These are phyloP conservation scores for Dysidea cf. avara DNA, from an alignment of 37 sponge, comb jelly and placozoan species.

Conservation along the genomic window DNA sequence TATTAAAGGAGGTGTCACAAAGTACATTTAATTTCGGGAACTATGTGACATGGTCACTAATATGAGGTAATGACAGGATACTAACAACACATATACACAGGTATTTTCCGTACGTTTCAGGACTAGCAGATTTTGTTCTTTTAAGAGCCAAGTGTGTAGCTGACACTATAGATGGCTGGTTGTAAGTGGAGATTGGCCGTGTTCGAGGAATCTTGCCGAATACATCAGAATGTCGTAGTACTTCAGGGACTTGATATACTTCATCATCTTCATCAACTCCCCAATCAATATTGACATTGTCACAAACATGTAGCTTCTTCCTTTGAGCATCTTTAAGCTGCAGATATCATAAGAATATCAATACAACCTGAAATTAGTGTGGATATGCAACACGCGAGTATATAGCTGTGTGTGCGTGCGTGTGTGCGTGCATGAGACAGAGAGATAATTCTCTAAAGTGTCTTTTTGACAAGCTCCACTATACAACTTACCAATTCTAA, in stretches of 20 bases:
- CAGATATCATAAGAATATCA: slow-evolving; percentile 2
- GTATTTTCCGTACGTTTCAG: too few relatives aligned
- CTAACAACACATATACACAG: too few relatives aligned
- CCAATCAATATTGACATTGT: slow-evolving; percentile 84
- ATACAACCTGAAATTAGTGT: neutral
- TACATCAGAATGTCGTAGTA: neutral
- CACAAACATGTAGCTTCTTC: slow-evolving; percentile 69
- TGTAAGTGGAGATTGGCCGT: too few relatives aligned
- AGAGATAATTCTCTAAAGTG: neutral
- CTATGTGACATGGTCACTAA: too few relatives aligned
- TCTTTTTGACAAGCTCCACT: neutral
- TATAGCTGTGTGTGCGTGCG: neutral
- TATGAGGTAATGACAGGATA: too few relatives aligned
- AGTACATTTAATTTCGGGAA: too few relatives aligned
- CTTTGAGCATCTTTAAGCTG: slow-evolving; percentile 71
- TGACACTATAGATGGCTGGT: too few relatives aligned
- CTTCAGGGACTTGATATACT: slow-evolving; percentile 65
- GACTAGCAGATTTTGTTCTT: too few relatives aligned
- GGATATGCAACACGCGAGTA: neutral
- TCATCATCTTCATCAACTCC: slow-evolving; percentile 71
- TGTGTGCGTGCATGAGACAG: slow-evolving; percentile 2
- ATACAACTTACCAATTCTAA: slow-evolving; percentile 70
- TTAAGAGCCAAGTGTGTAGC: too few relatives aligned
- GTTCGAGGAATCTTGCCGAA: too few relatives aligned
- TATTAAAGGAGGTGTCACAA: too few relatives aligned